Evolutionary conservation across 2,113 vertebrate genomes (phyloP).

Genomic region (Stictonetta naevosa): DNA sequence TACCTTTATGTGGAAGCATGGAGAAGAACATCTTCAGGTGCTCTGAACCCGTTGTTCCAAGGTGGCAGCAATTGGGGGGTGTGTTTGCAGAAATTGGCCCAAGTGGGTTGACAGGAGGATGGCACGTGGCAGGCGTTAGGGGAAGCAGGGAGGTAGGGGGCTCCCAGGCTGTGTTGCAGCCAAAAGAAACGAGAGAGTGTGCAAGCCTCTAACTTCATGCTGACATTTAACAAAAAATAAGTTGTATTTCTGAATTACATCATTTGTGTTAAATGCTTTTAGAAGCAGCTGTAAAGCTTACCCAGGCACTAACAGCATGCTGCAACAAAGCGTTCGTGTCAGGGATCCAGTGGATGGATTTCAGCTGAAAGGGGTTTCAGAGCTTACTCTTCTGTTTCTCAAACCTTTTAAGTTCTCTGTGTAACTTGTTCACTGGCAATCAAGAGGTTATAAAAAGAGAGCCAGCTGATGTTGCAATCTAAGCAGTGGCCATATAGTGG

Average conservation of each 20-base stretch:
- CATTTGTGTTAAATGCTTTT: neutral
- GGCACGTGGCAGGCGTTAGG: neutral
- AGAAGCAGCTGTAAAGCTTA: neutral
- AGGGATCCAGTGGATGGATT: neutral
- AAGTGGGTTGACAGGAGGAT: neutral
- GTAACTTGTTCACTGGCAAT: neutral
- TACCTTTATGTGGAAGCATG: neutral
- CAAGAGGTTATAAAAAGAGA: slow-evolving; percentile 56
- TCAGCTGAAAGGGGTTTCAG: neutral
- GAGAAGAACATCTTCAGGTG: neutral
- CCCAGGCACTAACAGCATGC: neutral
- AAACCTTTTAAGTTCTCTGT: neutral
- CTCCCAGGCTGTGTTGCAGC: neutral
- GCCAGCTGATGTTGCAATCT: slow-evolving; percentile 57
- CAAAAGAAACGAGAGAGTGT: neutral
- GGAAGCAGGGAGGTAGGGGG: neutral
- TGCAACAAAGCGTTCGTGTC: neutral
- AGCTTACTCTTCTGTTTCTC: neutral
- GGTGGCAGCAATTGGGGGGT: neutral
- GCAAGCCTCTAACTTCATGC: neutral
- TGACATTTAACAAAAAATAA: slow-evolving; percentile 16
- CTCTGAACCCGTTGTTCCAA: neutral
- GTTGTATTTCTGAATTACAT: neutral
- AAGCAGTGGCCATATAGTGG: slow-evolving; percentile 55
- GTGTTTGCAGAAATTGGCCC: neutral